A percentile compares a stretch with the other conserved stretches of the same genome.
Conservation (phyloP, 2,113 vertebrate genomes). For the Pseudonaja textilis region DNA sequence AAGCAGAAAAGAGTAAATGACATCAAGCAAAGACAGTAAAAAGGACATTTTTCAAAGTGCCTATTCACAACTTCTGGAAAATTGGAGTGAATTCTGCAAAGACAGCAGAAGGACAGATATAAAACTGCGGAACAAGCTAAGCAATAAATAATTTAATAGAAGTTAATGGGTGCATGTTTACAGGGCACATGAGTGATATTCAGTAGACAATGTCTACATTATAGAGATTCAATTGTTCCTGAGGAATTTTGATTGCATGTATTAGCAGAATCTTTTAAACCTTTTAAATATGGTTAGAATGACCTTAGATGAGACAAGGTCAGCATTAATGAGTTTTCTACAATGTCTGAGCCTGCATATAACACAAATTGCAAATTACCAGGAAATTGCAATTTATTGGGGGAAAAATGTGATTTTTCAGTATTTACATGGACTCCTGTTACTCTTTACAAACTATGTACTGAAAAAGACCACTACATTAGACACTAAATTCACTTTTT, state of each 20-base stretch:
- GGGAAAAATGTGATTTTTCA: constrained; percentile 32
- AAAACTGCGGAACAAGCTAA: background rate
- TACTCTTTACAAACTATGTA: constrained; percentile 17
- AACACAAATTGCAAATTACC: constrained; percentile 27
- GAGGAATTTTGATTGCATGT: constrained; percentile 22
- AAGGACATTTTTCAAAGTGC: background rate
- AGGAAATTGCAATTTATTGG: constrained; percentile 11
- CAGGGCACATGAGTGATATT: constrained; percentile 23
- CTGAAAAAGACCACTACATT: background rate
- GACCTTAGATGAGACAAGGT: constrained; percentile 39
- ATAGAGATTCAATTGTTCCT: constrained; percentile 31
- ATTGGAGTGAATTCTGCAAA: background rate
- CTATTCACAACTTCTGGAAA: background rate
- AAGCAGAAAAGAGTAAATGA: background rate
- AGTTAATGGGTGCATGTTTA: background rate
- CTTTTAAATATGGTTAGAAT: constrained; percentile 8
- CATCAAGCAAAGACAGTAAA: background rate
- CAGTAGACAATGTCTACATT: constrained; percentile 23
- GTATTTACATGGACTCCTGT: constrained; percentile 31
- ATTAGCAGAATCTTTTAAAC: constrained; percentile 17
- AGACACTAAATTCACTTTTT: background rate
- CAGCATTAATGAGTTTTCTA: constrained; percentile 51
- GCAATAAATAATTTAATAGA: background rate
- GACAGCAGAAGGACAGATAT: background rate
- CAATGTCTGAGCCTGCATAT: constrained; percentile 37